Evolutionary conservation across 2,113 vertebrate genomes (phyloP), one percentile per base, ranked within the genome.

Genomic region (Nesospiza acunhae): DNA sequence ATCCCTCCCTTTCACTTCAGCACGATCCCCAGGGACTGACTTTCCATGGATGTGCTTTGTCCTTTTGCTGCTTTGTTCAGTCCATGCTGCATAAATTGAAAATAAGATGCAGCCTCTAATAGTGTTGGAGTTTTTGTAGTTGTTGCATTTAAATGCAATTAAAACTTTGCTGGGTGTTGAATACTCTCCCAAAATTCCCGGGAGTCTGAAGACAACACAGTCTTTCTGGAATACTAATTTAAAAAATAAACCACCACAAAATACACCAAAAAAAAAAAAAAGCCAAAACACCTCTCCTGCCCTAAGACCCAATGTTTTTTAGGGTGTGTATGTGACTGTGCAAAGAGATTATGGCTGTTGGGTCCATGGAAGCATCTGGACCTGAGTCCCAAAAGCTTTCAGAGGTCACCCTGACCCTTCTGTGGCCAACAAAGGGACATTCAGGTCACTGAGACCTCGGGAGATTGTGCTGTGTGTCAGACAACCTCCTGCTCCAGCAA

Each of bases 351-450:
- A 70, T 1, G 17, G 27, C 7, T 62, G 55, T 56, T 14, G 62
- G 37, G 67, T 16, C 64, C 39, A 7, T 15, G 13, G 39, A 24
- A 53, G 2, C 35, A 7, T 83, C 75, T 44, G 39, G 33, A 27
- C 47, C 80, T 27, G 28, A 70, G 35, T 63, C 58, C 42, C 58
- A 27, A 28, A 74, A 75, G 64, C n/a, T 89, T 30, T 87, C 75
- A 56, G 2, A 93, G 79, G 96, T 96, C 89, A 93, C 64, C 37
- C 33, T 93, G 89, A 87, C 94, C 84, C 47, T 92, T 81, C 15
- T 47, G 56, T 44, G 90, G 35, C 42, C 69, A 83, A 18, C 46
- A 49, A 28, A 68, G 63, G 22, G 67, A 55, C 50, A n/a, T 10
- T 67, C 1, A 1, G 8, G 95, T 93, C 79, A 72, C 68, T 44